phyloP scores from a whole-genome alignment of 2,113 vertebrate species.

The Dendropsophus ebraccatus region DNA sequence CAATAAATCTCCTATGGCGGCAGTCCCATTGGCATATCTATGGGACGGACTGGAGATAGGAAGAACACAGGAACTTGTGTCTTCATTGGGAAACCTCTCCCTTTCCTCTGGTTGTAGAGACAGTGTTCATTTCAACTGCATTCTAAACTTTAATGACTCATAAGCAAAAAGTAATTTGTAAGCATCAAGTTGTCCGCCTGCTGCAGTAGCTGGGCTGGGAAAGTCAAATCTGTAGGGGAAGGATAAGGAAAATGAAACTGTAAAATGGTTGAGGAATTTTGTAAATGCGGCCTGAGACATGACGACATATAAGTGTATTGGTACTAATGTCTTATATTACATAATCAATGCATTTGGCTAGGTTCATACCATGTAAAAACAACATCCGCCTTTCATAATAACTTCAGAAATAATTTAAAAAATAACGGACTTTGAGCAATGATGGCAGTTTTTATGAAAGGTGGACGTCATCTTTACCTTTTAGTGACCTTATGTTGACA shows the following conservation, averaged over 20 bases:
- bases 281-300: background rate
- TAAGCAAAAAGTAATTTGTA: background rate
- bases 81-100: constrained; percentile 80
- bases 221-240: background rate
- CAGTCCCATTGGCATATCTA: constrained; percentile 63
- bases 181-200: background rate
- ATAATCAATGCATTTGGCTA: too few species aligned
- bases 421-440: too few species aligned
- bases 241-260: background rate
- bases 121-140: constrained; percentile 71
- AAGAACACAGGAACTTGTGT: constrained; percentile 71
- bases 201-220: background rate
- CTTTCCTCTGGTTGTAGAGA: constrained; percentile 70
- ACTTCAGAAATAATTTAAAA: too few species aligned
- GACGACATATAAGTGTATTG: too few species aligned
- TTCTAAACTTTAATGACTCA: constrained; percentile 73
- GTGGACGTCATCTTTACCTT: too few species aligned
- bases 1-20: background rate
- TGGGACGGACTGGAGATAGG: constrained; percentile 70
- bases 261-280: background rate
- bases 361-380: too few species aligned
- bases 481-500: too few species aligned
- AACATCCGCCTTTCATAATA: too few species aligned
- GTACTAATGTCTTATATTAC: too few species aligned
- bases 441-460: too few species aligned